Evolutionary conservation across 1,140 invertebrate genomes (phyloP), one percentile per base, ranked within the genome.

Genomic region (Drosophila auraria): DNA sequence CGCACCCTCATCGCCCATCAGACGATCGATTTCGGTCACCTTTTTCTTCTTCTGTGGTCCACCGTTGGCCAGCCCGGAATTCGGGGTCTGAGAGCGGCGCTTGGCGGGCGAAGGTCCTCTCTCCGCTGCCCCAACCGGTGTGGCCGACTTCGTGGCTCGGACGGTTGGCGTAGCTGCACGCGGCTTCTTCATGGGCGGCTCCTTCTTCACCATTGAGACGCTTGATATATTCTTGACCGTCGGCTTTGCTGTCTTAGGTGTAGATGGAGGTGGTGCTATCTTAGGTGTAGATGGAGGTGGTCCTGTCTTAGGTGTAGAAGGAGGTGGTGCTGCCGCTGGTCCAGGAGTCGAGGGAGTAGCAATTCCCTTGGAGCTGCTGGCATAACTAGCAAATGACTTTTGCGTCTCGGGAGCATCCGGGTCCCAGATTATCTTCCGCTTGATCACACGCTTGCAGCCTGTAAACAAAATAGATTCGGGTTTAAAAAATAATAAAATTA

Each of bases 1-100:
- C 3, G 97, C 96, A 2, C 97, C 97, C 91, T 97, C 97, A 92
- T 97, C 97, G 92, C 96, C 96, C 66, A 97, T 93, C 45, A 97
- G 91, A 69, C 94, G 95, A 80, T 97, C 96, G 49, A 97, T 94
- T 94, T 97, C 97, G 49, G 94, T 94, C 36, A 95, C 93, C 65
- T 94, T 94, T 84, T 95, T 95, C 73, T 95, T 95, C 44, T 91
- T 92, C 20, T 73, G 70, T 50, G 49, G 20, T 74, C 45, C 58
- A 1, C 91, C 87, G 57, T 92, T 92, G 8, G 69, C 53, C 59
- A 81, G n/a, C 2, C 57, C 74, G 6, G 36, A 15, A 53, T 44
- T 66, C 2, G 87, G 90, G 1, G 90, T 92, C 44, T 83, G 87
- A 1, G 87, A 80, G 14, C 87, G 91, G 3, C 84, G 71, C 30